These are phyloP conservation scores for Harpalus rubripes DNA, from an alignment of 2,888 invertebrate genomes.

Conservation along the genomic window DNA sequence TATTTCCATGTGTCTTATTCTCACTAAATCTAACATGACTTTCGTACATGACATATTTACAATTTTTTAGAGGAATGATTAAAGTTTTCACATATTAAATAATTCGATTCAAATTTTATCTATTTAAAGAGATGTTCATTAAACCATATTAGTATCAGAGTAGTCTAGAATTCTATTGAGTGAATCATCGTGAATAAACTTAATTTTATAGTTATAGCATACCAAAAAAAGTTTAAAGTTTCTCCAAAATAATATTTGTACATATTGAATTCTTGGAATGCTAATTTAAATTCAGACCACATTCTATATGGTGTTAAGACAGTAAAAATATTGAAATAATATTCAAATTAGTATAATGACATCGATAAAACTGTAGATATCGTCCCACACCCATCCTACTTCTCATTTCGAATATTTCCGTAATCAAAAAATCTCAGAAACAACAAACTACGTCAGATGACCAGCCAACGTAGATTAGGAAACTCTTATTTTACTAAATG, in stretches of 20 bases:
- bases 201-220: too few relatives aligned
- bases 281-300: constrained; percentile 20
- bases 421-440: constrained; percentile 46
- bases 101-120: too few relatives aligned
- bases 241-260: background rate
- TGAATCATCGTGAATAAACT: too few relatives aligned
- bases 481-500: constrained; percentile 57
- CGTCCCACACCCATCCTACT: constrained; percentile 12
- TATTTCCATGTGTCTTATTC: too few relatives aligned
- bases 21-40: too few relatives aligned
- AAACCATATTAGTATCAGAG: too few relatives aligned
- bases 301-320: constrained; percentile 9
- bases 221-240: too few relatives aligned
- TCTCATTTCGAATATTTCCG: constrained; percentile 20
- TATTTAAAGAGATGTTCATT: too few relatives aligned
- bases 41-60: too few relatives aligned
- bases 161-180: too few relatives aligned
- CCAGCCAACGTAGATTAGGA: constrained; percentile 41
- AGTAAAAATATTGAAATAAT: constrained; percentile 10
- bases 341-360: constrained; percentile 29
- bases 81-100: too few relatives aligned
- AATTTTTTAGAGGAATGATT: too few relatives aligned
- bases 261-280: background rate
- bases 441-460: constrained; percentile 41
- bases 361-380: background rate